phyloP scores from a whole-genome alignment of 2,113 vertebrate species.

The Epinephelus lanceolatus region DNA sequence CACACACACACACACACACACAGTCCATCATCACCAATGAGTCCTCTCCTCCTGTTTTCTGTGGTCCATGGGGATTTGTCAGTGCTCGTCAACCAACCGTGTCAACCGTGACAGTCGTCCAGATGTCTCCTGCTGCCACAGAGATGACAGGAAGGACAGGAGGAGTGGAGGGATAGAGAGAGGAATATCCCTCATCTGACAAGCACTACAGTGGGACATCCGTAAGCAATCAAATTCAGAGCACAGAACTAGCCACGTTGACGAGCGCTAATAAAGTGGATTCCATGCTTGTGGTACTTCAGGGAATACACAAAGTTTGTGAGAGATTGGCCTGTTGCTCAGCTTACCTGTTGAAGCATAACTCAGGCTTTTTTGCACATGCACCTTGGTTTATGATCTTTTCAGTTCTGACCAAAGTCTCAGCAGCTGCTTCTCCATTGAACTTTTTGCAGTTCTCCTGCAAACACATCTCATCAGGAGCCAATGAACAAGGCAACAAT shows the following conservation, averaged over 20 bases:
- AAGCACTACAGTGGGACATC: slow-evolving; percentile 71
- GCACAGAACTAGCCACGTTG: slow-evolving; percentile 71
- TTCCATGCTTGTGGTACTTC: slow-evolving; percentile 57
- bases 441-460: background rate
- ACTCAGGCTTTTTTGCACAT: background rate
- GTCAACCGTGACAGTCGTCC: slow-evolving; percentile 88
- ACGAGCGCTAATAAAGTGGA: slow-evolving; percentile 78
- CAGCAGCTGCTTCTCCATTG: slow-evolving; percentile 27
- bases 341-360: slow-evolving; percentile 48
- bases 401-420: slow-evolving; percentile 1
- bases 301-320: slow-evolving; percentile 72
- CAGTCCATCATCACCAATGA: slow-evolving; percentile 76
- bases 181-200: slow-evolving; percentile 76
- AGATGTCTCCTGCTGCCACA: slow-evolving; percentile 86
- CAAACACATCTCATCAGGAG: background rate
- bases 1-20: slow-evolving; percentile 24
- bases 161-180: slow-evolving; percentile 60
- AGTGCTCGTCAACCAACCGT: slow-evolving; percentile 83
- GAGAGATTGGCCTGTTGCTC: slow-evolving; percentile 55
- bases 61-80: slow-evolving; percentile 83
- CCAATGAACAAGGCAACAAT: background rate
- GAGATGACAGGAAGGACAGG: slow-evolving; percentile 76
- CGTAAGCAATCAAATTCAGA: slow-evolving; percentile 65
- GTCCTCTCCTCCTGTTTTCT: slow-evolving; percentile 76
- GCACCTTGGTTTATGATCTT: slow-evolving; percentile 23